These are phyloP conservation scores for Corella eumyota DNA, from an alignment of 23 tunicate genomes.

Conservation along the genomic window DNA sequence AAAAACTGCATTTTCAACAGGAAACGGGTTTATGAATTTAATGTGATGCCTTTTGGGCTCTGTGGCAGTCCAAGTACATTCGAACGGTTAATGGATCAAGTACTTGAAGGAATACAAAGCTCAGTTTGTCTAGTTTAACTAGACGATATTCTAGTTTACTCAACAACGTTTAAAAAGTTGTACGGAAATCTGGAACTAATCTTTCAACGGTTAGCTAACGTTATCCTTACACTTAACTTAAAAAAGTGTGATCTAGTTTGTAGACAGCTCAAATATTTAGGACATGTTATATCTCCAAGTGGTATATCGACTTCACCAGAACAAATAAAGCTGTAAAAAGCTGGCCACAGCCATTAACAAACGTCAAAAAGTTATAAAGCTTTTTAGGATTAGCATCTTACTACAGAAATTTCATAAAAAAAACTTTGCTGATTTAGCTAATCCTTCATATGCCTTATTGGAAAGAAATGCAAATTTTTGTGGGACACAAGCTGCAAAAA, in stretches of 20 bases:
- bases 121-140: not conserved
- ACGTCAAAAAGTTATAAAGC: not conserved
- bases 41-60: conserved; percentile 3
- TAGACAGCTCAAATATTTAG: not conserved
- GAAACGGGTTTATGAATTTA: conserved; percentile 4
- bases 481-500: not conserved
- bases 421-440: not conserved
- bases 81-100: not conserved
- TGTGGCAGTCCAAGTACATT: not conserved
- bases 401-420: not conserved
- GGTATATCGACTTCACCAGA: not conserved
- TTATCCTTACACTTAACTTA: not conserved
- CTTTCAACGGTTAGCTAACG: not conserved
- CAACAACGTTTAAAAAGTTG: not conserved
- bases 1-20: conserved; percentile 8
- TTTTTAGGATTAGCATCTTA: not conserved
- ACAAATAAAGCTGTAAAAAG: not conserved
- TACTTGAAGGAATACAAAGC: not conserved
- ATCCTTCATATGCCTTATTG: not conserved
- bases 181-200: not conserved
- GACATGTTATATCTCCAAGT: not conserved
- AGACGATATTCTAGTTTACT: not conserved
- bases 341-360: not conserved
- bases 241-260: not conserved
- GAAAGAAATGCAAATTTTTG: not conserved